Percentiles rank a stretch among this genome's conserved stretches.
phyloP scores from a whole-genome alignment of 2,888 invertebrate genomes.

The Apamea anceps region DNA sequence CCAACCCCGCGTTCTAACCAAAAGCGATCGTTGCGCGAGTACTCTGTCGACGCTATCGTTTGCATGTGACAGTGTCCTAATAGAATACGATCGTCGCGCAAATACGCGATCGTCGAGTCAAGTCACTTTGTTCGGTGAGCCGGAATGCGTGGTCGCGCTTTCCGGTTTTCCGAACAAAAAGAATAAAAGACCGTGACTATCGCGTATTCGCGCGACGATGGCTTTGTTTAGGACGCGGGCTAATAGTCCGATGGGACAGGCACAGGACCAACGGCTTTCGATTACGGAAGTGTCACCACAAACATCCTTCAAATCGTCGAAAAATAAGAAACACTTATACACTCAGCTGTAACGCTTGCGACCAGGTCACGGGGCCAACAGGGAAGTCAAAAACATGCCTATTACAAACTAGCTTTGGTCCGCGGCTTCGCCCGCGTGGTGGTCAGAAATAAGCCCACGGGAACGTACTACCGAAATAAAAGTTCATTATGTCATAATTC shows the following conservation, averaged over 20 bases:
- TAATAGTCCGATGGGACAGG: neutral
- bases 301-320: neutral
- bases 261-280: neutral
- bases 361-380: neutral
- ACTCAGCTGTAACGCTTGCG: neutral
- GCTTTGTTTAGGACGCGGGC: neutral
- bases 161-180: neutral
- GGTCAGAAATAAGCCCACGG: no score
- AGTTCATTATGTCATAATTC: no score
- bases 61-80: neutral
- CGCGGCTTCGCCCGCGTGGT: neutral
- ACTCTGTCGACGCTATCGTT: neutral
- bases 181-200: neutral
- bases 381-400: neutral
- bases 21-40: neutral
- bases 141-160: neutral
- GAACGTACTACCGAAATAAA: no score
- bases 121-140: neutral
- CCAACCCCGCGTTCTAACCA: neutral
- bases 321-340: neutral
- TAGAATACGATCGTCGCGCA: neutral
- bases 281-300: neutral
- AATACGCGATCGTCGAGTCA: neutral
- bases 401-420: neutral
- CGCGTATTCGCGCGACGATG: neutral